Percentiles rank a stretch among this genome's conserved stretches.
phyloP scores from a whole-genome alignment of 2,888 invertebrate genomes.

The Hermaeophaga mercurialis region DNA sequence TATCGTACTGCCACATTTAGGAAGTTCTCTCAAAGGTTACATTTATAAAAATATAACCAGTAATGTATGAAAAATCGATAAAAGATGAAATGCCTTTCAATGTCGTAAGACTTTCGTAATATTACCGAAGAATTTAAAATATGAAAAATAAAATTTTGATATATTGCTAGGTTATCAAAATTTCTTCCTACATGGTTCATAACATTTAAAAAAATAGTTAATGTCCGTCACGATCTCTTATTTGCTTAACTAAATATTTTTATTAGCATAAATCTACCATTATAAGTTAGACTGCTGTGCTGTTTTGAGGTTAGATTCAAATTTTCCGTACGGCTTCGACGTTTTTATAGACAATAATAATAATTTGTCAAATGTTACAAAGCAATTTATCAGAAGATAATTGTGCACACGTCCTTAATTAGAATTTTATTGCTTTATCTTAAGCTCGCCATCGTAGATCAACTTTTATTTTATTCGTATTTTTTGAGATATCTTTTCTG shows the following conservation, averaged over 20 bases:
- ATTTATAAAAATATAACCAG: too few species aligned
- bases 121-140: slow-evolving; percentile 18
- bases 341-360: slow-evolving; percentile 4
- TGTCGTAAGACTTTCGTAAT: slow-evolving; percentile 16
- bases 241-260: slow-evolving; percentile 13
- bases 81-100: too few species aligned
- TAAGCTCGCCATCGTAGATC: too few species aligned
- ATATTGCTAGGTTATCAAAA: slow-evolving; percentile 18
- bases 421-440: too few species aligned
- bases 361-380: slow-evolving; percentile 1
- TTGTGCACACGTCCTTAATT: too few species aligned
- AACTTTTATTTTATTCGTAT: too few species aligned
- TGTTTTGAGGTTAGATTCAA: slow-evolving; percentile 12
- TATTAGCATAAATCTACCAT: slow-evolving; percentile 21
- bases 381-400: slow-evolving; percentile 3
- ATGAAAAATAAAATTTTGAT: slow-evolving; percentile 19
- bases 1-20: too few species aligned
- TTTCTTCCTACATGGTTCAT: slow-evolving; percentile 14
- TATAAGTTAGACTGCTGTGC: slow-evolving; percentile 19
- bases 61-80: too few species aligned
- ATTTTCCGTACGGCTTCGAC: neutral
- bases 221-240: slow-evolving; percentile 6
- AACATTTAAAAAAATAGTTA: slow-evolving; percentile 21
- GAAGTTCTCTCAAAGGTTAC: too few species aligned
- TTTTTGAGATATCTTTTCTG: too few species aligned